Evolutionary conservation across 2,113 vertebrate genomes (phyloP).

Genomic region (Campylomormyrus tamandua): DNA sequence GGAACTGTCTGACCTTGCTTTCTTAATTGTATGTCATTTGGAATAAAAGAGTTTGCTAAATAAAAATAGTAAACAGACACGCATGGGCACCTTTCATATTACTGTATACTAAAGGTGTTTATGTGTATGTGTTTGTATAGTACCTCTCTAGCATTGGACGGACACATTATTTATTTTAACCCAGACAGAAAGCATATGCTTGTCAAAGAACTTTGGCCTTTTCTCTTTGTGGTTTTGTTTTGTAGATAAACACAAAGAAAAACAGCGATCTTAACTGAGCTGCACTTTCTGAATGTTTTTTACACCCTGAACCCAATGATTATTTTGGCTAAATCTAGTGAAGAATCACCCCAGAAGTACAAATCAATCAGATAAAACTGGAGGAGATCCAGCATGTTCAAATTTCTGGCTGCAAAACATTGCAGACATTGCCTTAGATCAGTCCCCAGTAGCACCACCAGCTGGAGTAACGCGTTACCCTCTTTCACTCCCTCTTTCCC

Average conservation of each 20-base stretch:
- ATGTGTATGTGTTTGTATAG: background rate
- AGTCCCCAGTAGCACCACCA: background rate
- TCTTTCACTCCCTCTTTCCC: background rate
- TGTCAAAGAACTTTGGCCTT: background rate
- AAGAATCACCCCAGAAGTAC: background rate
- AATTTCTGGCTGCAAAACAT: background rate
- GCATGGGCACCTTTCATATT: background rate
- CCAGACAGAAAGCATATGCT: background rate
- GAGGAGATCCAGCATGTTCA: background rate
- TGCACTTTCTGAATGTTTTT: background rate
- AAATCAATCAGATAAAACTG: background rate
- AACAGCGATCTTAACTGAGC: background rate
- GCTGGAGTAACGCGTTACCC: background rate
- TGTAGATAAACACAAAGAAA: background rate
- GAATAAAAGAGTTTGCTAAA: background rate
- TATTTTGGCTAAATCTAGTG: background rate
- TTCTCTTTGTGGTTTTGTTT: background rate
- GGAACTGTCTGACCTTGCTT: background rate
- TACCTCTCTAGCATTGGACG: background rate
- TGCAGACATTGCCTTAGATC: background rate
- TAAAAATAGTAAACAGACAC: background rate
- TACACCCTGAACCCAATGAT: background rate
- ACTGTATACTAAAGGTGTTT: too few species aligned
- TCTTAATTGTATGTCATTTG: background rate
- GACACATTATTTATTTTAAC: background rate